These are phyloP conservation scores for Fopius arisanus DNA, from an alignment of 1,140 invertebrate genomes.

Conservation along the genomic window DNA sequence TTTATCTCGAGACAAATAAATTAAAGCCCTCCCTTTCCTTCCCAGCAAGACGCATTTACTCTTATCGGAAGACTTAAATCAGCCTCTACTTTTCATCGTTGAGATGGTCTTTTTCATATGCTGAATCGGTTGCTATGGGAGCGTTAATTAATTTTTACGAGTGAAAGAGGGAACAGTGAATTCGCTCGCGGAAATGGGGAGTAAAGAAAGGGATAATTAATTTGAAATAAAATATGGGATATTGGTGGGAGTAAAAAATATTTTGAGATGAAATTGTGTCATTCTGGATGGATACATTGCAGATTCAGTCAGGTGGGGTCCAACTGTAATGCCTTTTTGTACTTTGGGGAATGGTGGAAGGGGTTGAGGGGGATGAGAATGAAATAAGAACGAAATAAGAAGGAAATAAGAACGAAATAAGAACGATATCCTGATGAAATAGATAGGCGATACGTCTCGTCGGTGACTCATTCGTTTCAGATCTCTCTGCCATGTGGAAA, in stretches of 20 bases:
- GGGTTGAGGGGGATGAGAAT: background rate
- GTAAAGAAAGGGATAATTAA: background rate
- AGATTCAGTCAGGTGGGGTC: background rate
- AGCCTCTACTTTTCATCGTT: slow-evolving; percentile 4
- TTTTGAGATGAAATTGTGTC: background rate
- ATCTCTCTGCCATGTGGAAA: background rate
- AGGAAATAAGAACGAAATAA: slow-evolving; percentile 18
- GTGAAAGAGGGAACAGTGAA: background rate
- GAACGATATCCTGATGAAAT: slow-evolving; percentile 13
- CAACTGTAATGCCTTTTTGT: background rate
- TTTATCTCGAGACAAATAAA: slow-evolving; percentile 9
- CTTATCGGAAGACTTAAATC: slow-evolving; percentile 1
- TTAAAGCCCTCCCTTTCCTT: too few species aligned
- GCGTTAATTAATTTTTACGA: slow-evolving; percentile 9
- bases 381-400: background rate
- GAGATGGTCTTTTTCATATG: background rate
- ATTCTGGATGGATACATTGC: background rate
- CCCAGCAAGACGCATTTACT: background rate
- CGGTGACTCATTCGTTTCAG: slow-evolving; percentile 8
- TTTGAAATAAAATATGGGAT: background rate
- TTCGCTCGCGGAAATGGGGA: background rate
- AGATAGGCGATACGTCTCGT: slow-evolving; percentile 13
- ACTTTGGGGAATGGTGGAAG: background rate
- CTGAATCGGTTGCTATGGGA: background rate
- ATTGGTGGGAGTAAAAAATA: background rate